Evolutionary conservation across 2,888 invertebrate species (phyloP), one percentile per base, ranked within the genome.

Genomic region (Sceliomorpha sp.): DNA sequence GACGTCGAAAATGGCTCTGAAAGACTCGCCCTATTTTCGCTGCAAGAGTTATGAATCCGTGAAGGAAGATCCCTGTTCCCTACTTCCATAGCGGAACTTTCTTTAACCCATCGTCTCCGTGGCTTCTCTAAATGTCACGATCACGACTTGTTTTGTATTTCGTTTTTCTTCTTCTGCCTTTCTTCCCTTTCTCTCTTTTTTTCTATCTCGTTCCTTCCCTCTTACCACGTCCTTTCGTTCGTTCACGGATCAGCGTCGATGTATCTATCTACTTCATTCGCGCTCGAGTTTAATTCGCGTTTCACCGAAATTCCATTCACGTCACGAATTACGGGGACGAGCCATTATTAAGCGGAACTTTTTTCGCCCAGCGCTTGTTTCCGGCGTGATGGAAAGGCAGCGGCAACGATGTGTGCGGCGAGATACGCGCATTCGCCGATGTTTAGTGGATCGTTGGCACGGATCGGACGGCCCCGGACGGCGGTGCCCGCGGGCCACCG

Each of bases 11-110:
- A 69, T 72, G 55, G 64, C 63, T 67, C 67, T 62, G 73, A 72
- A 77, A 75, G 72, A 72, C 71, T 75, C 73, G 64, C 63, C 70
- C 73, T 64, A 76, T 80, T 77, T 79, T 77, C 69, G 39, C 71
- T 67, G 66, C 69, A 76, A 79, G 75, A 80, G 76, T 78, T 78
- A 77, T 78, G 74, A 78, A 73, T 79, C 68, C 58, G 62, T 62
- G 56, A 62, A 62, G 58, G 58, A 62, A 62, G 51, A 47, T 42
- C 47, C 42, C 56, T 51, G 37, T 47, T 68, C 56, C 67, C 60
- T 50, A 60, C 60, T 55, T 68, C 37, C 44, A 44, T 6, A 32
- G 48, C 60, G 60, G 55, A 68, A 68, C 67, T 68, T 68, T 60
- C 60, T 68, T 60, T n/a, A 59, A 67, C 55, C 67, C 60, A 47